Conservation (phyloP, 2,888 invertebrate genomes). For the Drosophila meridionalis region DNA sequence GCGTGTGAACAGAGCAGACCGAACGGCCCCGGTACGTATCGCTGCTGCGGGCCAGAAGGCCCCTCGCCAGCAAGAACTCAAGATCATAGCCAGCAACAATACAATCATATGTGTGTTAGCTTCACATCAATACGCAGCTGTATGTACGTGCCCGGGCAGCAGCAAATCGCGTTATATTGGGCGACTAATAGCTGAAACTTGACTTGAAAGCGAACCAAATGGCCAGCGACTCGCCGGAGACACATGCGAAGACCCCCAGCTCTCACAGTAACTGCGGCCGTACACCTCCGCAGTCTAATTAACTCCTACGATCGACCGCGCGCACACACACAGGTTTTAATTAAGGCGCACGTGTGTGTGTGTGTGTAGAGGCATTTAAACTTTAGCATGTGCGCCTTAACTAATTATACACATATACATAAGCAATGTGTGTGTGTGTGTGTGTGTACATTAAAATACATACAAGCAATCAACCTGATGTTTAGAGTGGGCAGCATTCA, state of each 20-base stretch:
- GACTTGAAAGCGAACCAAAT: constrained; percentile 77
- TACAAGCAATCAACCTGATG: constrained; percentile 50
- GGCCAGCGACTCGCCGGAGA: constrained; percentile 24
- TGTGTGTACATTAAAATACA: background rate
- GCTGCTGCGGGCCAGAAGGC: constrained; percentile 17
- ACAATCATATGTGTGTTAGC: constrained; percentile 38
- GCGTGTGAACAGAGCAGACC: constrained; percentile 82
- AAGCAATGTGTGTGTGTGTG: too few species aligned
- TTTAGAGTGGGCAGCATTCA: constrained; percentile 51
- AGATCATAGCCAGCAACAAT: constrained; percentile 52
- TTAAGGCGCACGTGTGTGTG: constrained; percentile 56
- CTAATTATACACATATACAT: background rate
- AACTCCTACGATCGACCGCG: constrained; percentile 67
- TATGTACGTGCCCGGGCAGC: constrained; percentile 47
- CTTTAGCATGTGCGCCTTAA: background rate
- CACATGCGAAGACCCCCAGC: constrained; percentile 13
- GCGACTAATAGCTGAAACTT: constrained; percentile 78
- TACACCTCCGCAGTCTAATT: constrained; percentile 77
- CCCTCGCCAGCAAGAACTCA: constrained; percentile 52
- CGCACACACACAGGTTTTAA: constrained; percentile 53
- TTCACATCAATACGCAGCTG: constrained; percentile 38
- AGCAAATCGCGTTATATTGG: constrained; percentile 76
- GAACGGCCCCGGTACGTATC: constrained; percentile 39
- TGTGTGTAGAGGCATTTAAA: background rate
- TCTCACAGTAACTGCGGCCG: constrained; percentile 39